These are phyloP conservation scores for Halichoeres trimaculatus DNA, from an alignment of 2,113 vertebrate species.

Conservation along the genomic window DNA sequence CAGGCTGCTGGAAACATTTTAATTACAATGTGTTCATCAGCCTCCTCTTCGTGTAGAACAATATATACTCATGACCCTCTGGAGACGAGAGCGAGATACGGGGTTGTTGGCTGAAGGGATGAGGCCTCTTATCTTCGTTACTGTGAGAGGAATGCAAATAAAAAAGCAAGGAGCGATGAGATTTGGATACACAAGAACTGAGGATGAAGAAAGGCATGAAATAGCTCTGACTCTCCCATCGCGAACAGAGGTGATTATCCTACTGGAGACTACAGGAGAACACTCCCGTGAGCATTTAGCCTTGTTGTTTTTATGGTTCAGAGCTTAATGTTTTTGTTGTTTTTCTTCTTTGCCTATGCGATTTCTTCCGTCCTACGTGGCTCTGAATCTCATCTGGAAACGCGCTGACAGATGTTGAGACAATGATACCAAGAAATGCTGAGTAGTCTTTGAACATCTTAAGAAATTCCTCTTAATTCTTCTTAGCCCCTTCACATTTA, in stretches of 20 bases:
- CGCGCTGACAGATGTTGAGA: constrained; percentile 68
- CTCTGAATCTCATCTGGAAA: constrained; percentile 56
- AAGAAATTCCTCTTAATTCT: constrained; percentile 73
- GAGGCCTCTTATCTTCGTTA: constrained; percentile 66
- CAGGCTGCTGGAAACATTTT: constrained; percentile 72
- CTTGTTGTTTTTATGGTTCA: constrained; percentile 31
- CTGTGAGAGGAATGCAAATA: constrained; percentile 62
- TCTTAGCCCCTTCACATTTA: constrained; percentile 74
- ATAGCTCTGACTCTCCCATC: constrained; percentile 39
- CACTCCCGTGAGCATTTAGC: constrained; percentile 35
- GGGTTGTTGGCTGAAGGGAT: constrained; percentile 62
- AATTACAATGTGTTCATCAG: constrained; percentile 76
- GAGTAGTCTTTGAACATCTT: constrained; percentile 62
- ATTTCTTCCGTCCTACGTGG: constrained; percentile 52
- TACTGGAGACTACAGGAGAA: constrained; percentile 56
- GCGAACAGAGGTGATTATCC: constrained; percentile 67
- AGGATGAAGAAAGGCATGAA: constrained; percentile 49
- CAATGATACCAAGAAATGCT: constrained; percentile 66
- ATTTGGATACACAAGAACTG: constrained; percentile 58
- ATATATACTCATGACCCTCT: constrained; percentile 59
- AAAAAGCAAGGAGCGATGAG: constrained; percentile 48
- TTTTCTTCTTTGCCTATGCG: constrained; percentile 32
- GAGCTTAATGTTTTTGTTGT: constrained; percentile 47
- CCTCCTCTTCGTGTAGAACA: constrained; percentile 68
- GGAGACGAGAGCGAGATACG: constrained; percentile 59